A percentile compares a stretch with the other conserved stretches of the same genome.
Evolutionary conservation across 2,797 vertebrate genomes (phyloP).

Genomic region (Onychomys leucogaster): DNA sequence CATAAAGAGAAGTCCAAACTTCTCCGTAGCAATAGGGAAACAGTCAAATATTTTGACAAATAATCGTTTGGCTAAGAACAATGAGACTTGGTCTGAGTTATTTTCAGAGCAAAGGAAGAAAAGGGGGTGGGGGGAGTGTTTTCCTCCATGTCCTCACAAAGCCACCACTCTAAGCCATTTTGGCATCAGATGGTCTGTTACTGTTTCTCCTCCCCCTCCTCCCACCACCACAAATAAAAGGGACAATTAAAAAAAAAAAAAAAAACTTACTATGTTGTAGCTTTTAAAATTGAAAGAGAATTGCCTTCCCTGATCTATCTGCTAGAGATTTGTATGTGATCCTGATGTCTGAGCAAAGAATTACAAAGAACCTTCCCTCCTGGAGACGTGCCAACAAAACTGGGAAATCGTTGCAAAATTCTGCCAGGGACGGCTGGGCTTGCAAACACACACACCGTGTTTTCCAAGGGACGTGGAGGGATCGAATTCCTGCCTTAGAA

Average conservation of each 20-base stretch:
- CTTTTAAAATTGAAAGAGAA: constrained; percentile 71
- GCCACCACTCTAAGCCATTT: constrained; percentile 50
- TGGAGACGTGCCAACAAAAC: constrained; percentile 75
- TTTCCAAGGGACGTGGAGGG: constrained; percentile 61
- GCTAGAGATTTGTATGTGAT: constrained; percentile 57
- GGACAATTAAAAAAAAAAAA: background rate
- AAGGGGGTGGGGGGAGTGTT: background rate
- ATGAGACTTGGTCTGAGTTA: constrained; percentile 52
- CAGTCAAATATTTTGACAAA: constrained; percentile 78
- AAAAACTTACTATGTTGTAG: constrained; percentile 9
- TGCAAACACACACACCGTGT: constrained; percentile 56
- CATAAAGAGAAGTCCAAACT: constrained; percentile 66
- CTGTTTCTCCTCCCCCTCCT: background rate
- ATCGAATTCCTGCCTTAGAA: constrained; percentile 39
- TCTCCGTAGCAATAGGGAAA: constrained; percentile 42
- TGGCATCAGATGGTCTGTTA: constrained; percentile 61
- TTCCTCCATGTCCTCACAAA: constrained; percentile 38
- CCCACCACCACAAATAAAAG: background rate
- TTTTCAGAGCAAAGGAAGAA: constrained; percentile 53
- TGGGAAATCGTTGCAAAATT: constrained; percentile 78
- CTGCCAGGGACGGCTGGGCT: constrained; percentile 65
- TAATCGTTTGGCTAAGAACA: constrained; percentile 68
- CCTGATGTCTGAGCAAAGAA: constrained; percentile 69
- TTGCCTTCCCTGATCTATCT: constrained; percentile 22
- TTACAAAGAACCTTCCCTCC: constrained; percentile 79